Base-by-base conservation (phyloP, 2,888 invertebrate species). In the Pomacea canaliculata region DNA sequence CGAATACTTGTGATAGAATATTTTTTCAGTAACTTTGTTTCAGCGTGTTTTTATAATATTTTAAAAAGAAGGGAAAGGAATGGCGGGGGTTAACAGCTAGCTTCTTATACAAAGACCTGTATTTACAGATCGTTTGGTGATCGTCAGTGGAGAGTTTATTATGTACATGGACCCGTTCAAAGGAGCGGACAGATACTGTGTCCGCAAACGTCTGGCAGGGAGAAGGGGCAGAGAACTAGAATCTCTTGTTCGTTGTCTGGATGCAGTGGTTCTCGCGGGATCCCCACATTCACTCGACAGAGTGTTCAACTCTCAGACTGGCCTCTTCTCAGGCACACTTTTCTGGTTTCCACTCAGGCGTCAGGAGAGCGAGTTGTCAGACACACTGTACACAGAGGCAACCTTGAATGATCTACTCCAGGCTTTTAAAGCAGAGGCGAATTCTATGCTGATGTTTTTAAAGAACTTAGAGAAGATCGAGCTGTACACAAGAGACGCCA, bases 381-480 rank as follows among this genome's bases (percentile, higher is more conserved):
- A 56, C 27, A 73, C 73, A 7, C 19, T 73, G 51, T 73, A 73
- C 67, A 66, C 66, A 8, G 49, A 56, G 9, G 19, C 66, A n/a
- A 63, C 37, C 27, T 9, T 73, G 27, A 49, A 73, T 56, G 63
- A 73, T 48, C 46, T 73, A 56, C 65, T 63, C 56, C 65, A 66
- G 16, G 65, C 73, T 7, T 63, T 73, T 5, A 63, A 56, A 9
- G 19, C 51, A 27, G 73, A 73, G n/a, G 51, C 65, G 8, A 51
- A 37, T n/a, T 51, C 67, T 16, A 65, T 73, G 73, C 65, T 67
- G 9, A 65, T 73, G 9, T 73, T 73, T 49, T 56, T 73, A n/a
- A 73, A 73, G 46, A 37, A 51, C 18, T n/a, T 73, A 49, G 73
- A 73, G 67, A 66, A 37, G 56, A 67, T 89, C 13, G 81, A 86